These are phyloP conservation scores for Tapirus terrestris DNA, from an alignment of 2,113 vertebrate genomes.

Conservation along the genomic window DNA sequence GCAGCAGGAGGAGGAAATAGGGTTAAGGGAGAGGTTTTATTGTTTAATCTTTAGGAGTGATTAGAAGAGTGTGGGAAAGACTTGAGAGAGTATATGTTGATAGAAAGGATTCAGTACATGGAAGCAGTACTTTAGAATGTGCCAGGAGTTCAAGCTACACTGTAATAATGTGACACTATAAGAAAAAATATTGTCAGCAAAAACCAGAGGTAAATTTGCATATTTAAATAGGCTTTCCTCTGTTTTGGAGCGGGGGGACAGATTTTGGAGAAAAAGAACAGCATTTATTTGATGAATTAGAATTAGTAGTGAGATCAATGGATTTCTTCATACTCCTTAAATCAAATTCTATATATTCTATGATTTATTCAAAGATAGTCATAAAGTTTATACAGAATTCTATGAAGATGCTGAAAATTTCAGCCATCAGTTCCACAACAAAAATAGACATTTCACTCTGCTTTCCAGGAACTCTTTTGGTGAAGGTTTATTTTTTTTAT, in stretches of 20 bases:
- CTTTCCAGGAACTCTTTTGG: neutral
- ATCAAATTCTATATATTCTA: neutral
- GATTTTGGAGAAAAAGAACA: neutral
- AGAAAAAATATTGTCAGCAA: neutral
- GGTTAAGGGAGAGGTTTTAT: neutral
- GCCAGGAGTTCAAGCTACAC: neutral
- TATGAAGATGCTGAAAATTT: neutral
- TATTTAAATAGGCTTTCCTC: neutral
- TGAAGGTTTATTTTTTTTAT: neutral
- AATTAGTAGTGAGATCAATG: neutral
- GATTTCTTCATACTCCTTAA: neutral
- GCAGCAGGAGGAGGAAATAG: neutral
- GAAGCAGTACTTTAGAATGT: neutral
- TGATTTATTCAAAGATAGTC: neutral
- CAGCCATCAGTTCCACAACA: neutral
- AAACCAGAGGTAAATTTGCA: neutral
- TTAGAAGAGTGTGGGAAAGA: neutral
- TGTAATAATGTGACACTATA: neutral
- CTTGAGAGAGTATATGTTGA: neutral
- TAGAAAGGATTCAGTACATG: neutral
- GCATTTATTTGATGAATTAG: neutral
- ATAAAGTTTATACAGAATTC: neutral
- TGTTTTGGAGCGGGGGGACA: neutral
- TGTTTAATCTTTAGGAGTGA: neutral
- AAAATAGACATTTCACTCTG: neutral